Evolutionary conservation across 2,113 vertebrate species (phyloP).

Genomic region (Notiomystis cincta): DNA sequence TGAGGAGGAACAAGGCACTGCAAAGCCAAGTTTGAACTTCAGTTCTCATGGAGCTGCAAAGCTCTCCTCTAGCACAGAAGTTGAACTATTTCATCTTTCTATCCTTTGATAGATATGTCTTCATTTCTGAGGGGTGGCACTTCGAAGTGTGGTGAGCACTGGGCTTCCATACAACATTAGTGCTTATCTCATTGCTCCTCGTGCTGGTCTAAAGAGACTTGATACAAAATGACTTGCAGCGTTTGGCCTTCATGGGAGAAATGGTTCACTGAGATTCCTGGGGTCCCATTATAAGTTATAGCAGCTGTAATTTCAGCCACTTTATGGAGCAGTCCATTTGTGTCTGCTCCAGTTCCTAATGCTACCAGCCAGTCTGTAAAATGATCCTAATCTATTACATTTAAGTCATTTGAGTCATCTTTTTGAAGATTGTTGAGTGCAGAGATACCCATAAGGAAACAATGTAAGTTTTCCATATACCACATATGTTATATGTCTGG

Average conservation of each 20-base stretch:
- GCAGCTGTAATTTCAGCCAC: conserved; percentile 60
- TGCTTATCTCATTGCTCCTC: background rate
- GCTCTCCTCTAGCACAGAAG: background rate
- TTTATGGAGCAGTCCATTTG: conserved; percentile 52
- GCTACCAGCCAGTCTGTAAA: conserved; percentile 70
- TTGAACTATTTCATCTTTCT: background rate
- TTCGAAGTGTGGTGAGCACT: background rate
- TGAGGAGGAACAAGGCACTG: rapidly evolving
- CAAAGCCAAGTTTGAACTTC: background rate
- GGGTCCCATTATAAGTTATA: conserved; percentile 31
- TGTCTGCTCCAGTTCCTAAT: conserved; percentile 55
- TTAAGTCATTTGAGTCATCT: conserved; percentile 72
- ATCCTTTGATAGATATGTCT: background rate
- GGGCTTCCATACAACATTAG: background rate
- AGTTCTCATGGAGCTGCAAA: background rate
- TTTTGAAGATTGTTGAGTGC: conserved; percentile 66
- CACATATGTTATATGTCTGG: conserved; percentile 68
- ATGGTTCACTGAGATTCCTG: conserved; percentile 4
- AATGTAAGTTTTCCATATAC: conserved; percentile 71
- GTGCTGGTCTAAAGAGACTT: background rate
- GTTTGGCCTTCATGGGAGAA: background rate
- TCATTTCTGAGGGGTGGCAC: background rate
- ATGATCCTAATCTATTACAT: conserved; percentile 69
- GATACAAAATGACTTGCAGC: background rate
- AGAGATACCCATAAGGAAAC: conserved; percentile 68